These are phyloP conservation scores for Amphimedon queenslandica DNA, from an alignment of 37 sponge, comb jelly and placozoan genomes.

Conservation along the genomic window DNA sequence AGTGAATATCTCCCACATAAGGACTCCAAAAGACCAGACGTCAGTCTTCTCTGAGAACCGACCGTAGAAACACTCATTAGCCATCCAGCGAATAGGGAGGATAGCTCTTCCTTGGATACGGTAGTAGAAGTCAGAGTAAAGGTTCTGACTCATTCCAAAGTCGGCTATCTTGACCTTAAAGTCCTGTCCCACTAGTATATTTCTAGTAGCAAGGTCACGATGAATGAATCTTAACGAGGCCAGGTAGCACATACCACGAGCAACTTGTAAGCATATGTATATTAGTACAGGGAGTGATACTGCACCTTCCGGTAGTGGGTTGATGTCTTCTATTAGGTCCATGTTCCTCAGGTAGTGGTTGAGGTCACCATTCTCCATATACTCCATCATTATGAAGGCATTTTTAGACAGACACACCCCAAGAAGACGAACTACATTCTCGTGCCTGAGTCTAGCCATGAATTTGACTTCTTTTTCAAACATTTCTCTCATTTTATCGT, in stretches of 20 bases:
- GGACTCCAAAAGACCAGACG: conserved; percentile 81
- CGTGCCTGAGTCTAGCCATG: conserved; percentile 70
- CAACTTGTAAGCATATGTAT: conserved; percentile 62
- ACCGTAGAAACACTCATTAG: conserved; percentile 80
- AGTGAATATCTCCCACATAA: conserved; percentile 85
- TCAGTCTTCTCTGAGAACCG: conserved; percentile 80
- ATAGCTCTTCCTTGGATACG: conserved; percentile 48
- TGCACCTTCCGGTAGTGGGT: not conserved
- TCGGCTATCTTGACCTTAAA: conserved; percentile 69
- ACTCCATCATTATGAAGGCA: conserved; percentile 86
- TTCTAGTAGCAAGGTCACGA: conserved; percentile 82
- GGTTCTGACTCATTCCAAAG: conserved; percentile 78
- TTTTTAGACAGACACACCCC: conserved; percentile 53
- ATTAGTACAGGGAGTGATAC: conserved; percentile 20
- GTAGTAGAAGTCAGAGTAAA: conserved; percentile 65
- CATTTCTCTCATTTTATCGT: conserved; percentile 34
- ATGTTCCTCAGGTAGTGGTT: conserved; percentile 62
- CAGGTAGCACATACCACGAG: conserved; percentile 77
- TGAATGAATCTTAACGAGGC: conserved; percentile 68
- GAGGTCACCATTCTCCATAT: conserved; percentile 89
- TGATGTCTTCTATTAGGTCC: conserved; percentile 5
- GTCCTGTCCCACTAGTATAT: conserved; percentile 73
- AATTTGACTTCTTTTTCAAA: conserved; percentile 88
- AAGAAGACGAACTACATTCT: conserved; percentile 72
- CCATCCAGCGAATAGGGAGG: conserved; percentile 82